A percentile compares a stretch with the other conserved stretches of the same genome.
Conservation (phyloP, 2,113 vertebrate species). For the Neolamprologus brichardi region DNA sequence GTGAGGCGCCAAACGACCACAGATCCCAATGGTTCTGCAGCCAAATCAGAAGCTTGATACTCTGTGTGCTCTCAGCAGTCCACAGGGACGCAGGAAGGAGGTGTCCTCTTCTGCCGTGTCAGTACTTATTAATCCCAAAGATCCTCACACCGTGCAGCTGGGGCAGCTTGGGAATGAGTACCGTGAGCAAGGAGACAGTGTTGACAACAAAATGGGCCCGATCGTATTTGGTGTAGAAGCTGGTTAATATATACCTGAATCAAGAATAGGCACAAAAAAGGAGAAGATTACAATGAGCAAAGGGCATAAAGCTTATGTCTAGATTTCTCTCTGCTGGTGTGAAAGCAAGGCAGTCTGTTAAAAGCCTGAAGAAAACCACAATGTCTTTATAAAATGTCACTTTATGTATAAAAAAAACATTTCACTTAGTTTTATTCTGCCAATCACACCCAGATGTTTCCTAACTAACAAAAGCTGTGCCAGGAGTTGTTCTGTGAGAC, state of each 20-base stretch:
- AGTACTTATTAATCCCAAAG: slow-evolving; percentile 99
- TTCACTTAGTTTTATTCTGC: not conserved
- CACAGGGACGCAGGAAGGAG: not conserved
- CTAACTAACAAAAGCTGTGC: not conserved
- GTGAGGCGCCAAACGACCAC: not conserved
- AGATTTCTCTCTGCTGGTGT: not conserved
- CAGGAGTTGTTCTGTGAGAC: not conserved
- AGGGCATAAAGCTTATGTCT: not conserved
- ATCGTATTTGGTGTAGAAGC: slow-evolving; percentile 99
- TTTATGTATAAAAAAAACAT: accelerated
- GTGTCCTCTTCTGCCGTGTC: slow-evolving; percentile 36
- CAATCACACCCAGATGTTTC: not conserved
- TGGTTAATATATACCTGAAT: slow-evolving; percentile 90
- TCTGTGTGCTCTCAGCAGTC: slow-evolving; percentile 8
- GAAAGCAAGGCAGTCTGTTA: accelerated
- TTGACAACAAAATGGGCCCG: slow-evolving; percentile 91
- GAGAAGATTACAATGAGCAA: not conserved
- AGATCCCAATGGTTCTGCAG: slow-evolving; percentile 7
- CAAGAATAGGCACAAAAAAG: not conserved
- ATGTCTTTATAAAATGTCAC: not conserved
- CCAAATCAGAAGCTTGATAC: slow-evolving; percentile 21
- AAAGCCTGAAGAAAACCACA: not conserved
- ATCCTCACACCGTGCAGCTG: slow-evolving; percentile 93
- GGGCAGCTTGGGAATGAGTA: slow-evolving; percentile 95
- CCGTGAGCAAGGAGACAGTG: slow-evolving; percentile 89